Percentiles rank a stretch among this genome's conserved stretches.
Evolutionary conservation across 2,113 vertebrate genomes (phyloP).

Genomic region (Phyllopteryx taeniolatus): DNA sequence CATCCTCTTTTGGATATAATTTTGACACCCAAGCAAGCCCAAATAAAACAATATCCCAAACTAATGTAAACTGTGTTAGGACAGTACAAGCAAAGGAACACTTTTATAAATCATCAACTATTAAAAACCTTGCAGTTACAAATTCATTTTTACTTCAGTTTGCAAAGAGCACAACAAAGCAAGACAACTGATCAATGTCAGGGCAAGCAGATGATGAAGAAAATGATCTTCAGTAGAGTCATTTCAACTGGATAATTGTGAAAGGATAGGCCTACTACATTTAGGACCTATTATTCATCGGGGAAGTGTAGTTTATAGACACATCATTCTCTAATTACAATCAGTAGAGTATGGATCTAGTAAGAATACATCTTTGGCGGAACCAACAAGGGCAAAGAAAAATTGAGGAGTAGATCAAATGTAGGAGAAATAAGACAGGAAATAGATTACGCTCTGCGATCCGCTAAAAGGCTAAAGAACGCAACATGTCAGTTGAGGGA

Average conservation of each 20-base stretch:
- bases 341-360: background rate
- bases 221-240: background rate
- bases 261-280: background rate
- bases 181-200: background rate
- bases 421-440: conserved; percentile 18
- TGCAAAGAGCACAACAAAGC: background rate
- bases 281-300: background rate
- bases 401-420: conserved; percentile 11
- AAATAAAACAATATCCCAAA: background rate
- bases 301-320: background rate
- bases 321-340: background rate
- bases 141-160: background rate
- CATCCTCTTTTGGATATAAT: too few relatives aligned
- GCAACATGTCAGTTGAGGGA: conserved; percentile 33
- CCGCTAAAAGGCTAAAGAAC: conserved; percentile 54
- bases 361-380: background rate
- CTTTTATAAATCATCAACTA: background rate
- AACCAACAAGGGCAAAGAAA: conserved; percentile 2
- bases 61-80: background rate
- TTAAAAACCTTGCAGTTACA: background rate
- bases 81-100: background rate
- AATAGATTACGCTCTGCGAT: conserved; percentile 46
- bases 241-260: background rate
- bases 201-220: background rate
- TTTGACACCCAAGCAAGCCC: background rate